Conservation (phyloP, 2,888 invertebrate genomes). For the Cremastobaeus sp. region DNA sequence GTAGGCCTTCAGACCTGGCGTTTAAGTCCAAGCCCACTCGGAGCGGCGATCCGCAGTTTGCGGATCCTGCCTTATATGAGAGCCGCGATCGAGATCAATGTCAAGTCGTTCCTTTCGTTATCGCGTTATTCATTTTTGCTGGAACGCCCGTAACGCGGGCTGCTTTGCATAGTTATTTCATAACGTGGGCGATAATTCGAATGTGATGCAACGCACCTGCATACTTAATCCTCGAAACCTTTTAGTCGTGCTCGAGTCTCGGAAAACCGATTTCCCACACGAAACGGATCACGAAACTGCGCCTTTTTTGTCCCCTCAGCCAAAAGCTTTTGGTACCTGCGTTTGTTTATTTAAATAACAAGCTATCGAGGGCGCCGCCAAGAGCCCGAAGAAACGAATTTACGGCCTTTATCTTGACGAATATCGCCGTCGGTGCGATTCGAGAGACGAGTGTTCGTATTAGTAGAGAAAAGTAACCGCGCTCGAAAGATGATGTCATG, state of each 20-base stretch:
- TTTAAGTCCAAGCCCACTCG: conserved; percentile 52
- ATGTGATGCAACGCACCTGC: not conserved
- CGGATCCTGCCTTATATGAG: conserved; percentile 51
- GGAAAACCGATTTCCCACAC: too few species aligned
- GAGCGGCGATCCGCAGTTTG: conserved; percentile 53
- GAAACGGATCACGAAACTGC: too few species aligned
- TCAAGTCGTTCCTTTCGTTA: conserved; percentile 60
- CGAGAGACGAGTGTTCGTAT: conserved; percentile 2
- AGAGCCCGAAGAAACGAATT: not conserved
- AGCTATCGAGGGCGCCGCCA: conserved; percentile 28
- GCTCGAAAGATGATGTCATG: conserved; percentile 66
- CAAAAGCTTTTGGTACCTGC: too few species aligned
- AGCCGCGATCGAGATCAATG: conserved; percentile 64
- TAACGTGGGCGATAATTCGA: conserved; percentile 30
- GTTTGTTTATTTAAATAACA: too few species aligned
- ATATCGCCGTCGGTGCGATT: conserved; percentile 6
- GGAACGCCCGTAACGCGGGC: conserved; percentile 38
- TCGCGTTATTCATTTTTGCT: conserved; percentile 39
- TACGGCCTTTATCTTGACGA: not conserved
- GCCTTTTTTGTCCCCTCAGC: too few species aligned
- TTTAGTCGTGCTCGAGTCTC: too few species aligned
- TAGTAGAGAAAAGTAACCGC: not conserved
- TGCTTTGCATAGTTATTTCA: conserved; percentile 36
- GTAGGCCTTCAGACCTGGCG: conserved; percentile 41
- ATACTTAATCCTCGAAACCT: too few species aligned